These are phyloP conservation scores for Tanypteryx hageni DNA, from an alignment of 2,888 invertebrate genomes.

Conservation along the genomic window DNA sequence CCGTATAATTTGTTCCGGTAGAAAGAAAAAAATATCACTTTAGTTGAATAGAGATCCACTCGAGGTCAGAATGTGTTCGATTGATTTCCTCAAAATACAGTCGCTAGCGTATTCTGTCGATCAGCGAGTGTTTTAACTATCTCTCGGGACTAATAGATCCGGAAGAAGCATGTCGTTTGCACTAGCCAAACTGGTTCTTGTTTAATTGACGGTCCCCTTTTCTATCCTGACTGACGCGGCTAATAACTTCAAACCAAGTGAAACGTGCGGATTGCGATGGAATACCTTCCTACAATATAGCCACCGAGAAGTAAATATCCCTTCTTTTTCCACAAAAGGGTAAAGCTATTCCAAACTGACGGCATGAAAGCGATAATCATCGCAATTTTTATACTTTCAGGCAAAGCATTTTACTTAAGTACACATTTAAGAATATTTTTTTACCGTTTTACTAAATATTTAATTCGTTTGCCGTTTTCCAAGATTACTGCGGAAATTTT, in stretches of 20 bases:
- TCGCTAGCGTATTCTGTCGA: background rate
- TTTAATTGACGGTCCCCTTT: background rate
- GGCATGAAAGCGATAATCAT: background rate
- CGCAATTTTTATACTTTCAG: no score
- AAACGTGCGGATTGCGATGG: background rate
- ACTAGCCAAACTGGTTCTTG: conserved; percentile 22
- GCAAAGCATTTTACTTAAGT: no score
- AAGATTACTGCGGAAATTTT: no score
- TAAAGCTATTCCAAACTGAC: background rate
- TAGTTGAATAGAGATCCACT: background rate
- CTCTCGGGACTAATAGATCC: background rate
- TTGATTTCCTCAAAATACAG: background rate
- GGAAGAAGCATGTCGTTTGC: background rate
- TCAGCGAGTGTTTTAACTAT: background rate
- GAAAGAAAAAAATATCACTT: background rate
- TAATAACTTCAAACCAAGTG: conserved; percentile 1
- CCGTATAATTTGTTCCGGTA: background rate
- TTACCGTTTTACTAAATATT: no score
- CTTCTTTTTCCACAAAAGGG: background rate
- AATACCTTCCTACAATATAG: conserved; percentile 47
- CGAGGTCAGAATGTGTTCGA: background rate
- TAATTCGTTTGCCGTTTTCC: no score
- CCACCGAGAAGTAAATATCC: background rate
- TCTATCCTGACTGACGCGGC: conserved; percentile 1
- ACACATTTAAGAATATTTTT: no score